Base-by-base conservation (phyloP, 2,113 vertebrate species). In the Machaerirhynchus nigripectus region DNA sequence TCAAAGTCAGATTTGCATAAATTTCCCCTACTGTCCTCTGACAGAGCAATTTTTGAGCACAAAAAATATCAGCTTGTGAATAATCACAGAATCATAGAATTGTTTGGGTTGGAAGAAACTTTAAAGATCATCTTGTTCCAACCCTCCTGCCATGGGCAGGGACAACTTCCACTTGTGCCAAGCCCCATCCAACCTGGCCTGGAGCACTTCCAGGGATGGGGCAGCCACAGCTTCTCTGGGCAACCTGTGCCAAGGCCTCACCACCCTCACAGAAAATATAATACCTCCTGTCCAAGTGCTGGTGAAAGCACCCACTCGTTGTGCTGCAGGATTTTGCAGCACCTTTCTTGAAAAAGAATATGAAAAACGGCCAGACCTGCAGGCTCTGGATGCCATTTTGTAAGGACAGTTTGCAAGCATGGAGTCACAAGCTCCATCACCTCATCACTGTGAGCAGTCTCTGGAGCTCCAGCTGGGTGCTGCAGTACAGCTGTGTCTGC, bases 381-480 rank as follows among this genome's bases (percentile, higher is more conserved):
- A 27, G 3, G 0, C 3, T 77, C 59, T 74, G 68, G 68, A 11
- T 93, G 71, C 71, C 71, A 88, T 92, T 92, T 94, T 70, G 75
- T 59, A 20, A 24, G 47, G 67, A n/a, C 11, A 33, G 27, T 60
- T 70, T 94, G 59, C 9, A 28, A n/a, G 49, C 50, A 9, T 22
- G 1, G 1, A 69, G 55, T 13, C 2, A 0, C 8, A 0, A 26
- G 9, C 31, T 82, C 56, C 63, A 83, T 24, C 65, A 28, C 22
- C 37, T 68, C 15, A 12, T 33, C 16, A 2, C 13, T 30, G 33
- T 33, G 57, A 53, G 74, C 24, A 37, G 7, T 33, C 59, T 13
- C 22, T 74, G 69, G 53, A 76, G 18, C 21, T 68, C 65, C 82
- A 75, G 61, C 33, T 77, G 75, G 23, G 15, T 17, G 60, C 49